phyloP scores from a whole-genome alignment of 2,888 invertebrate genomes.

The Sturmia bella region DNA sequence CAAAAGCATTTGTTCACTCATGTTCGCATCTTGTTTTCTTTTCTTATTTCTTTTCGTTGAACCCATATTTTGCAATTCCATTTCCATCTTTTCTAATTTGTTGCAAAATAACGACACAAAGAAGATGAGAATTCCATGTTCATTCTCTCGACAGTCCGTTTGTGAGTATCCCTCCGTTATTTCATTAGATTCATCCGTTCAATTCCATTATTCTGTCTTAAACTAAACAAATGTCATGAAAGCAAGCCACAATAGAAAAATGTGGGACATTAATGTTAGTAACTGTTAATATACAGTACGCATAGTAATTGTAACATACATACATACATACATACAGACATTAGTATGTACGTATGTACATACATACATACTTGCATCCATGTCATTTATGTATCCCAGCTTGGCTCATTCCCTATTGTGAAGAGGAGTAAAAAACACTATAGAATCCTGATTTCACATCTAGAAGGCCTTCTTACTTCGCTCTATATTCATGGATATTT shows the following conservation, averaged over 20 bases:
- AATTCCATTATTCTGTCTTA: conserved; percentile 33
- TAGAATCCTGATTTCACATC: too few relatives aligned
- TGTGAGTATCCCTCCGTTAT: conserved; percentile 13
- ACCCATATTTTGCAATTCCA: conserved; percentile 51
- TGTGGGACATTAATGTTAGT: conserved; percentile 49
- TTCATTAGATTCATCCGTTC: conserved; percentile 21
- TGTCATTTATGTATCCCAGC: too few relatives aligned
- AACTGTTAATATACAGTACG: conserved; percentile 41
- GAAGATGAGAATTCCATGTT: conserved; percentile 44
- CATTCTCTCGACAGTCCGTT: conserved; percentile 54
- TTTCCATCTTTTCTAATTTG: conserved; percentile 58
- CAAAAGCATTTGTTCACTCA: conserved; percentile 59
- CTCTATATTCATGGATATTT: too few relatives aligned
- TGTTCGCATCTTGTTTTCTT: conserved; percentile 48
- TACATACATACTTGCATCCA: too few relatives aligned
- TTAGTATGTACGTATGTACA: too few relatives aligned
- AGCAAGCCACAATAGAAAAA: conserved; percentile 36
- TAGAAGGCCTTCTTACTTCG: too few relatives aligned
- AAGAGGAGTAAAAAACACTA: too few relatives aligned
- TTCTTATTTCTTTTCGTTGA: conserved; percentile 35
- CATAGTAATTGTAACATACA: neutral
- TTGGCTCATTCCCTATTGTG: too few relatives aligned
- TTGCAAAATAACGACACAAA: conserved; percentile 63
- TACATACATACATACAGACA: neutral
- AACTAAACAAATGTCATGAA: conserved; percentile 47